Percentiles rank a stretch among this genome's conserved stretches.
Evolutionary conservation across 2,797 vertebrate genomes (phyloP).

Genomic region (Sebastes dallii): DNA sequence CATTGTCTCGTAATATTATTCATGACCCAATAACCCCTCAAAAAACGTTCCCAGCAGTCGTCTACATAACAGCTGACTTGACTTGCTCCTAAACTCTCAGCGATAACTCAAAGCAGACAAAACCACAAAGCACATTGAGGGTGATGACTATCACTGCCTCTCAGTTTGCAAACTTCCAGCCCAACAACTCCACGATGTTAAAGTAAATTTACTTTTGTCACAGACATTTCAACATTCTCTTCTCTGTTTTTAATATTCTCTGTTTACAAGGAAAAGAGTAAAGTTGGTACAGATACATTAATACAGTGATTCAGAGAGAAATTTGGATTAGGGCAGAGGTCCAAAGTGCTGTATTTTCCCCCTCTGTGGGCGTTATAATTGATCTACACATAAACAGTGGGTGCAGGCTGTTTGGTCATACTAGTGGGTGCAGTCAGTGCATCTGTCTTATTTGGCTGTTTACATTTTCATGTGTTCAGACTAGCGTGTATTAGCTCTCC

Average conservation of each 20-base stretch:
- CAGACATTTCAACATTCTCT: neutral
- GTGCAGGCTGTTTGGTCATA: neutral
- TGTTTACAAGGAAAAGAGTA: neutral
- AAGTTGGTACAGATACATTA: slow-evolving; percentile 8
- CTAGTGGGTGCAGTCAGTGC: neutral
- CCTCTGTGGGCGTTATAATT: slow-evolving; percentile 15
- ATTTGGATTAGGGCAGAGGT: neutral
- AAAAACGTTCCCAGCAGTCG: slow-evolving; percentile 13
- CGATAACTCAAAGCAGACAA: slow-evolving; percentile 61
- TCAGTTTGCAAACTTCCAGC: slow-evolving; percentile 21
- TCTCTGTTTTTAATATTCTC: neutral
- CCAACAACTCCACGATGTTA: slow-evolving; percentile 2
- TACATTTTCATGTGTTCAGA: slow-evolving; percentile 2
- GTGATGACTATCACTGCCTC: slow-evolving; percentile 35
- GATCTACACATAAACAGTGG: slow-evolving; percentile 1
- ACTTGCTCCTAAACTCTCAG: slow-evolving; percentile 32
- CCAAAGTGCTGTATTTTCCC: slow-evolving; percentile 6
- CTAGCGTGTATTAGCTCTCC: slow-evolving; percentile 22
- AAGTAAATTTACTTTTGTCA: slow-evolving; percentile 1
- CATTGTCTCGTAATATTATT: slow-evolving; percentile 7
- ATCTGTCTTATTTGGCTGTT: slow-evolving; percentile 3
- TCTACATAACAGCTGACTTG: slow-evolving; percentile 29
- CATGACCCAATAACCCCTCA: neutral
- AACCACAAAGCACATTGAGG: slow-evolving; percentile 13
- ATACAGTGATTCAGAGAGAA: slow-evolving; percentile 14